Conservation (phyloP, 2,888 invertebrate genomes). For the Carabus problematicus region DNA sequence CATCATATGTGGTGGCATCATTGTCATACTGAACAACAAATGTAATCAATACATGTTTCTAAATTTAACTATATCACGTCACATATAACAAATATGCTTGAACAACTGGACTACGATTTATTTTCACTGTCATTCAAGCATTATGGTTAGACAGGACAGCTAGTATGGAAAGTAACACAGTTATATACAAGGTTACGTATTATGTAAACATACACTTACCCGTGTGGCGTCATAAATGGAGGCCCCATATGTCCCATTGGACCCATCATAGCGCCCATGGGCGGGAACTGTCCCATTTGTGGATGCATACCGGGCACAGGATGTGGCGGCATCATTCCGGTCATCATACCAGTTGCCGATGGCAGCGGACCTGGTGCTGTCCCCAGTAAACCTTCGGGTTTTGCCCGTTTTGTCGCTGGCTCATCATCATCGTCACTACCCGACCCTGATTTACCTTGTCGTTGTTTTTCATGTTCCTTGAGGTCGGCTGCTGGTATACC, state of each 20-base stretch:
- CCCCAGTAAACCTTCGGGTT: conserved; percentile 72
- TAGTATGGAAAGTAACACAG: no score
- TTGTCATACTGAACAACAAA: conserved; percentile 60
- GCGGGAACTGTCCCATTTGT: conserved; percentile 65
- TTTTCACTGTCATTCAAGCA: no score
- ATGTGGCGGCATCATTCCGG: conserved; percentile 69
- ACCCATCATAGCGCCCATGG: conserved; percentile 67
- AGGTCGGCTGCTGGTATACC: conserved; percentile 96
- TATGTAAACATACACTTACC: conserved; percentile 55
- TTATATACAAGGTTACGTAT: no score
- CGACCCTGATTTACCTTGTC: conserved; percentile 69
- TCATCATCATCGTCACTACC: conserved; percentile 87
- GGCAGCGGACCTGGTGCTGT: conserved; percentile 69
- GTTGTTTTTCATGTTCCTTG: conserved; percentile 91
- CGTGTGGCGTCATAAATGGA: conserved; percentile 75
- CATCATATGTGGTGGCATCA: conserved; percentile 67
- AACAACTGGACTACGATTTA: no score
- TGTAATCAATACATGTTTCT: conserved; percentile 1
- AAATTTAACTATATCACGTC: no score
- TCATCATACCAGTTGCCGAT: conserved; percentile 69
- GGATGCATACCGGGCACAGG: conserved; percentile 63
- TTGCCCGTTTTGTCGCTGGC: conserved; percentile 78
- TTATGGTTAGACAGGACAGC: no score
- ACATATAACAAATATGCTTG: no score
- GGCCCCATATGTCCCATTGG: conserved; percentile 77